Evolutionary conservation across 2,888 invertebrate species (phyloP), one percentile per base, ranked within the genome.

Genomic region (Eupithecia subfuscata): DNA sequence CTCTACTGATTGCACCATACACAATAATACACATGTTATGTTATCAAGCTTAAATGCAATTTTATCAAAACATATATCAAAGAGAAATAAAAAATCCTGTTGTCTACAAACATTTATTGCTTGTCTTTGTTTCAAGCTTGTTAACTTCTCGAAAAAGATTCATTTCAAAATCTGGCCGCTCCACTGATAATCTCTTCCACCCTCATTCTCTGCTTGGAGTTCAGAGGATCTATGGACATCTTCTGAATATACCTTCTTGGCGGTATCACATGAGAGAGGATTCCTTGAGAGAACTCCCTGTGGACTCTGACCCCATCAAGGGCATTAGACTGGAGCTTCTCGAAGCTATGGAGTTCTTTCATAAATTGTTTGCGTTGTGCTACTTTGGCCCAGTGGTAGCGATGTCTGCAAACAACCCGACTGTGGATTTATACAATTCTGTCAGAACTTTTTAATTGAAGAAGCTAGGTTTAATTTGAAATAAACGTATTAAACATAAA

Each of bases 251-350:
- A 95, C 2, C 93, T 84, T 25, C 92, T 87, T 4, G 91, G 87
- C 48, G 96, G 92, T 76, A 96, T 92, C 43, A 87, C 89, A 78
- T 95, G 95, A 7, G 96, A 95, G n/a, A 95, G 86, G 67, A 95
- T 93, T 63, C 95, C 95, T 82, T 95, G 93, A 68, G 96, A 96
- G 87, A 96, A 97, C 84, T 96, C 95, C 43, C 96, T 89, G 83
- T 96, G 96, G 18, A 97, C 95, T 84, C 96, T 90, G 0, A 96
- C 96, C 18, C 96, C 96, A 76, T 96, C 96, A 75, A 97, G 84
- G 1, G 96, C 96, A 82, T 95, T 95, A 11, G 95, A 89, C 84
- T 96, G 96, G 73, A 96, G 93, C 79, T 93, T 93, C 86, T 96
- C 96, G 82, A 96, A 96, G 81, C 94, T 95, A 81, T 93, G 93